Percentiles rank a stretch among this genome's conserved stretches.
These are phyloP conservation scores for Carterocephalus palaemon DNA, from an alignment of 2,888 invertebrate species.

Conservation along the genomic window DNA sequence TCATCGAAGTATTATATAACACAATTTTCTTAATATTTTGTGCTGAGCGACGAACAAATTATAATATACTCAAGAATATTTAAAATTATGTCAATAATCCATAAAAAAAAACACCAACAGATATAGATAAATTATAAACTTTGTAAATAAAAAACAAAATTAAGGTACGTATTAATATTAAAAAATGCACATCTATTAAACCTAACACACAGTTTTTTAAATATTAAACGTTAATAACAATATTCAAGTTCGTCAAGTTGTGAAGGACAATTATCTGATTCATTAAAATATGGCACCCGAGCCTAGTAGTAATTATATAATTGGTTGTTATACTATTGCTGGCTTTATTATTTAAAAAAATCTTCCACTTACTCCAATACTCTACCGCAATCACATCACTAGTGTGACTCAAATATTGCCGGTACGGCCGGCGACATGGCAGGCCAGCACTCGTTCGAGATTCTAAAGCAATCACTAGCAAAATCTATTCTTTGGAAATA, in stretches of 20 bases:
- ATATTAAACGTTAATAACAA: not conserved
- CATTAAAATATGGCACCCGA: slow-evolving; percentile 17
- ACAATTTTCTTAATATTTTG: no score
- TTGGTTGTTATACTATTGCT: no score
- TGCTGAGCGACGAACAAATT: slow-evolving; percentile 20
- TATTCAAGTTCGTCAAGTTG: slow-evolving; percentile 8
- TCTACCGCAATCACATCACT: not conserved
- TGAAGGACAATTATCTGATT: not conserved
- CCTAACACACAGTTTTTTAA: slow-evolving; percentile 7
- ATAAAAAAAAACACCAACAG: not conserved
- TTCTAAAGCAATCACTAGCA: no score
- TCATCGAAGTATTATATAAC: no score
- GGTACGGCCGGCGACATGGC: no score
- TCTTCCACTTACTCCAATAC: slow-evolving; percentile 6
- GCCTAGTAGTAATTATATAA: no score
- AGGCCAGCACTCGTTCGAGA: no score
- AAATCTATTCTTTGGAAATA: no score
- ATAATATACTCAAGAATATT: slow-evolving; percentile 4
- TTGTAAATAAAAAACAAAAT: slow-evolving; percentile 6
- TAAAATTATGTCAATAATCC: slow-evolving; percentile 16
- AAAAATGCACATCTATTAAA: not conserved
- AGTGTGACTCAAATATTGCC: not conserved
- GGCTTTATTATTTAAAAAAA: not conserved
- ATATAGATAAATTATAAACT: slow-evolving; percentile 9
- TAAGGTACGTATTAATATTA: slow-evolving; percentile 1